Percentiles rank a stretch among this genome's conserved stretches.
Conservation (phyloP, 2,113 vertebrate species). For the Microcebus ravelobensis region DNA sequence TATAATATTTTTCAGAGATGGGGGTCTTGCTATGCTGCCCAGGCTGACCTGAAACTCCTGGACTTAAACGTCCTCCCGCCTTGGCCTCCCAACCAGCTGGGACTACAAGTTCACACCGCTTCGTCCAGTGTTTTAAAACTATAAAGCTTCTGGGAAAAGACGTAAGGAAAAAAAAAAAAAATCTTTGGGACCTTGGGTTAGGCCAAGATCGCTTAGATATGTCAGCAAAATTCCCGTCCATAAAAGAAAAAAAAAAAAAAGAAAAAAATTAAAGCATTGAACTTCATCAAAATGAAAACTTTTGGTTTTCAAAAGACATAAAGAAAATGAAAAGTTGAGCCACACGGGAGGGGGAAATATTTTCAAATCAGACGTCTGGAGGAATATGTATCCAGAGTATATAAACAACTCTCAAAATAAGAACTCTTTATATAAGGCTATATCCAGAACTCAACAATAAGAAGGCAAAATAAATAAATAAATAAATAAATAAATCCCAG, state of each 20-base stretch:
- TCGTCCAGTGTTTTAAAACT: no score
- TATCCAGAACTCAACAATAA: neutral
- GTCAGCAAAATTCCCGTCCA: neutral
- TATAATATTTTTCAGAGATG: neutral
- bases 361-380: neutral
- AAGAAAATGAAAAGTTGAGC: neutral
- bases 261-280: no score
- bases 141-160: neutral
- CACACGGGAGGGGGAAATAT: neutral
- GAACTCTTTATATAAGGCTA: neutral
- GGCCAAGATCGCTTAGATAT: neutral
- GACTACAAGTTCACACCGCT: no score
- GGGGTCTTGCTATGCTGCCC: no score
- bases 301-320: neutral
- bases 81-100: no score
- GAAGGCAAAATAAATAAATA: neutral
- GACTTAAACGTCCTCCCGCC: no score
- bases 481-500: neutral
- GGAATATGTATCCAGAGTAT: neutral
- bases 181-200: neutral
- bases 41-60: no score
- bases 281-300: neutral
- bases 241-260: neutral
- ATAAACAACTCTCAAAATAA: neutral
- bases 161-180: neutral